phyloP scores from a whole-genome alignment of 1,140 invertebrate species.

The Drosophila burlai region DNA sequence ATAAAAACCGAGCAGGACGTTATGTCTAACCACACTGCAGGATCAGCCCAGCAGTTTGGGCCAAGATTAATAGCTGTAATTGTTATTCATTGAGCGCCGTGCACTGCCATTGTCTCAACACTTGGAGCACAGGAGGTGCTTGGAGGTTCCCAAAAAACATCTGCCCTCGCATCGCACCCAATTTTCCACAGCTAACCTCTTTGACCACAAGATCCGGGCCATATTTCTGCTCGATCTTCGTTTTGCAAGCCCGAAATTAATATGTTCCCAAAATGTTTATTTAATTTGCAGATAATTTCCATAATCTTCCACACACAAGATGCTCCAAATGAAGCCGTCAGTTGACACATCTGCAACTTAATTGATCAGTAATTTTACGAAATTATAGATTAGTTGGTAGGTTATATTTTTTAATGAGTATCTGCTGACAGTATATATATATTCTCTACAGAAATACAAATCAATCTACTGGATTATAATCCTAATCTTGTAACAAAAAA shows the following conservation, averaged over 20 bases:
- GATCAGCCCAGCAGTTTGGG: slow-evolving; percentile 57
- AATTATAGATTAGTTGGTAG: slow-evolving; percentile 3
- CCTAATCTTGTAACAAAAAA: neutral
- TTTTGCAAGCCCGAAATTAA: slow-evolving; percentile 22
- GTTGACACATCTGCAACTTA: slow-evolving; percentile 27
- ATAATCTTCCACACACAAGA: slow-evolving; percentile 32
- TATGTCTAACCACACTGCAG: slow-evolving; percentile 63
- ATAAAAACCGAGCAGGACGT: slow-evolving; percentile 29
- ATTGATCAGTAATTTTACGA: neutral
- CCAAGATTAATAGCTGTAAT: slow-evolving; percentile 83
- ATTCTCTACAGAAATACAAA: neutral
- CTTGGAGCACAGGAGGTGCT: slow-evolving; percentile 44
- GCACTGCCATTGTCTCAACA: slow-evolving; percentile 81
- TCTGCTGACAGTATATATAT: neutral
- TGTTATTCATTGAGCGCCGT: slow-evolving; percentile 81
- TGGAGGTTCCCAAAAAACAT: slow-evolving; percentile 37
- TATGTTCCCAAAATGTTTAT: slow-evolving; percentile 56
- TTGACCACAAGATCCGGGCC: slow-evolving; percentile 64
- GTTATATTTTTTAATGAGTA: neutral
- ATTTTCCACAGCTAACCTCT: slow-evolving; percentile 44
- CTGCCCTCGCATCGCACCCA: slow-evolving; percentile 40
- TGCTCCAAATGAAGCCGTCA: slow-evolving; percentile 50
- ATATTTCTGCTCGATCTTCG: slow-evolving; percentile 42
- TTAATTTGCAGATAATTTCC: slow-evolving; percentile 56
- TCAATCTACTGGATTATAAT: too few relatives aligned